Evolutionary conservation across 2,797 vertebrate species (phyloP).

Genomic region (Argya squamiceps): DNA sequence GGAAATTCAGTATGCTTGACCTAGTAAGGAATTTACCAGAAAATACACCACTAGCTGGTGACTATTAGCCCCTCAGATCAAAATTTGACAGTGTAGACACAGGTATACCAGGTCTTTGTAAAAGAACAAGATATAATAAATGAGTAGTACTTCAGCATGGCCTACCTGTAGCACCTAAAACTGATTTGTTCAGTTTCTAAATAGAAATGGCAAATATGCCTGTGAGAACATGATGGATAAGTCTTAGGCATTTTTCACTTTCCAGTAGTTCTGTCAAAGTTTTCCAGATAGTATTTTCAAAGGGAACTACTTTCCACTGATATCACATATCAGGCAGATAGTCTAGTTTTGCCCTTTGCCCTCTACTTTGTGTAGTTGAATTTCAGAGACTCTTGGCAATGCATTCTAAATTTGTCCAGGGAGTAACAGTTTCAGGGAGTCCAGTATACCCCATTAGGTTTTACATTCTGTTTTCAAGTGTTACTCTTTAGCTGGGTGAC

Average conservation of each 20-base stretch:
- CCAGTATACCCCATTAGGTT: background rate
- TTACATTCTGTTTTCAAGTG: background rate
- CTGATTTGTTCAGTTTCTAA: background rate
- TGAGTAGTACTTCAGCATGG: background rate
- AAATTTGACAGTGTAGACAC: background rate
- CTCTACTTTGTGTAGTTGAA: background rate
- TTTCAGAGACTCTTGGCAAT: background rate
- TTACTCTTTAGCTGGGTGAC: background rate
- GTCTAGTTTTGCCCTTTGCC: background rate
- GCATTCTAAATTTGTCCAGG: background rate
- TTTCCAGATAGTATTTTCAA: background rate
- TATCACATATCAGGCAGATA: background rate
- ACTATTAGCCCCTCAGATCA: background rate
- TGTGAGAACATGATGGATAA: background rate
- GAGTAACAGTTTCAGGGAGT: background rate
- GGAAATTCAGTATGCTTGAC: background rate
- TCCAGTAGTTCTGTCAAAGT: background rate
- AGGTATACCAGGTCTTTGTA: background rate
- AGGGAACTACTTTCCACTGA: background rate
- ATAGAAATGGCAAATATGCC: background rate
- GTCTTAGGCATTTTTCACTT: background rate
- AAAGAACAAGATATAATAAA: background rate
- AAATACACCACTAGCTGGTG: background rate
- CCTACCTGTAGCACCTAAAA: background rate
- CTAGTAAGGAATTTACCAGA: background rate